A percentile compares a stretch with the other conserved stretches of the same genome.
Evolutionary conservation across 2,113 vertebrate species (phyloP).

Genomic region (Pteropus alecto): DNA sequence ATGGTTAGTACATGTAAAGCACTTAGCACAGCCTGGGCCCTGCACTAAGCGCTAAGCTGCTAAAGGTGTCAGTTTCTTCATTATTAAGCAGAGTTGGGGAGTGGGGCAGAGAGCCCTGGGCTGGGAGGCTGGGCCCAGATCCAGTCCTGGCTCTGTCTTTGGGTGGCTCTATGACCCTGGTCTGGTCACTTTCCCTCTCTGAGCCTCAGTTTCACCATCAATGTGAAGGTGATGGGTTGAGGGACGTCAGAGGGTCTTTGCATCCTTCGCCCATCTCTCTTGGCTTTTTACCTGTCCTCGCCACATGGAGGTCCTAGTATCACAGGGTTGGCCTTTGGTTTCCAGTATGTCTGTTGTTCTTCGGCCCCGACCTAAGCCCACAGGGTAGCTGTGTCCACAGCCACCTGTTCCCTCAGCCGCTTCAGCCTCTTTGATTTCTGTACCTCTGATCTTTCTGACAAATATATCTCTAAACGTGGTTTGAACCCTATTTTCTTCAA

Average conservation of each 20-base stretch:
- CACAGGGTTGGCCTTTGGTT: not conserved
- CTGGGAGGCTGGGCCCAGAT: not conserved
- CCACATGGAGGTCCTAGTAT: accelerated
- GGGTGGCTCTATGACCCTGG: not conserved
- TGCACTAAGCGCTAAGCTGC: accelerated
- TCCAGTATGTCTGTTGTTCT: not conserved
- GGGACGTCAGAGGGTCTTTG: not conserved
- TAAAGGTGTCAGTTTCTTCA: accelerated
- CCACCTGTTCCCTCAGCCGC: not conserved
- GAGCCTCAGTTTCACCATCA: not conserved
- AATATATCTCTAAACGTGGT: not conserved
- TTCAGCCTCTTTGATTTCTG: not conserved
- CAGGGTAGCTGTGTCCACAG: not conserved
- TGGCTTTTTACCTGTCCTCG: not conserved
- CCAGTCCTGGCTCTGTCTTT: not conserved
- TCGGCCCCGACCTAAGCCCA: not conserved
- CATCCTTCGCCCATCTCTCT: not conserved
- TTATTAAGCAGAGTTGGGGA: not conserved
- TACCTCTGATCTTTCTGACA: not conserved
- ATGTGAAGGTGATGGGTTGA: not conserved
- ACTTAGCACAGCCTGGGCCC: not conserved
- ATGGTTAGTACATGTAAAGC: accelerated
- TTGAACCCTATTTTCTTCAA: not conserved
- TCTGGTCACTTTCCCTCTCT: not conserved
- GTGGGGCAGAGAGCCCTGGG: not conserved